A percentile compares a stretch with the other conserved stretches of the same genome.
These are phyloP conservation scores for Apantesis nais DNA, from an alignment of 2,888 invertebrate species.

Conservation along the genomic window DNA sequence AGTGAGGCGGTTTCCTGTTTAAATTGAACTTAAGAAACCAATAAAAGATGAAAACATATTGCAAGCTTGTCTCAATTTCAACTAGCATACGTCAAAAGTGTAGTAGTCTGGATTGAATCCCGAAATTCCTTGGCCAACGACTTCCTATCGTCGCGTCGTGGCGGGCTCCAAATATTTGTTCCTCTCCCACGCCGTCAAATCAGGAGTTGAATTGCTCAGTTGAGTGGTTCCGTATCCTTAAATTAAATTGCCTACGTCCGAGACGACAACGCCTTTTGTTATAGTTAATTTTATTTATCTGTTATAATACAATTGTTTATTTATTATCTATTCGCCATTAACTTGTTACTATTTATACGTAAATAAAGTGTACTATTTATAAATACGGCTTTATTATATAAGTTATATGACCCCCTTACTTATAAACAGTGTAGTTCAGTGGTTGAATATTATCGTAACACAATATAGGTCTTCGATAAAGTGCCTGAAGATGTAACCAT, in stretches of 20 bases:
- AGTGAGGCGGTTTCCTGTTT: not conserved
- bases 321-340: not conserved
- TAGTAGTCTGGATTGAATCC: constrained; percentile 18
- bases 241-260: not conserved
- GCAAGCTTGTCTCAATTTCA: not conserved
- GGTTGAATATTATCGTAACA: not conserved
- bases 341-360: too few relatives aligned
- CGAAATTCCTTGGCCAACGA: constrained; percentile 44
- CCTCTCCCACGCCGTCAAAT: constrained; percentile 47
- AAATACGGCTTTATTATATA: constrained; percentile 31
- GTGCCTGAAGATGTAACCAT: not conserved
- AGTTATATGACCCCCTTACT: not conserved
- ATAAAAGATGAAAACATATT: not conserved
- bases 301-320: not conserved
- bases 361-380: constrained; percentile 37
- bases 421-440: not conserved
- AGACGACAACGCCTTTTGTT: not conserved
- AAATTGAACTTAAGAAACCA: not conserved
- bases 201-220: constrained; percentile 19
- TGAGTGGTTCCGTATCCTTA: constrained; percentile 36
- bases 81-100: constrained; percentile 7
- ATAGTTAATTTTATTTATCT: not conserved
- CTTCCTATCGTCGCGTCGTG: constrained; percentile 44
- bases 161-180: constrained; percentile 43
- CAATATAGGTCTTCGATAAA: not conserved